Evolutionary conservation across 1,140 invertebrate species (phyloP).

Genomic region (Brachionus koreanus): DNA sequence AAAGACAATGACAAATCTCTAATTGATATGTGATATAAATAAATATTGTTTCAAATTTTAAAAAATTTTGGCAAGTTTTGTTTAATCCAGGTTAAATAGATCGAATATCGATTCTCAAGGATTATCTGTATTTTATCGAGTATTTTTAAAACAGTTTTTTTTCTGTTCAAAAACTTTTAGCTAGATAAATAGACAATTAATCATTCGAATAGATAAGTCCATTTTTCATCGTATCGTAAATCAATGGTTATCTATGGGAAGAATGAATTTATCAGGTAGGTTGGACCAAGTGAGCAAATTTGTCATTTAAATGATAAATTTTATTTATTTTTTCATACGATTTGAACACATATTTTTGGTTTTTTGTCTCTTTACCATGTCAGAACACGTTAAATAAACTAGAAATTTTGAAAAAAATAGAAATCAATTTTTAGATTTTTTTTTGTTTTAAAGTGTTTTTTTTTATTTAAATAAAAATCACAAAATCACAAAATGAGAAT

Average conservation of each 20-base stretch:
- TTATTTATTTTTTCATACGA: not conserved
- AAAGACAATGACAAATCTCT: not conserved
- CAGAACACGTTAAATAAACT: no score
- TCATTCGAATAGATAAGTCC: not conserved
- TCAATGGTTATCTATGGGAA: not conserved
- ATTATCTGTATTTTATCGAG: not conserved
- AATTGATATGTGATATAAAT: slow-evolving; percentile 10
- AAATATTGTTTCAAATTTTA: not conserved
- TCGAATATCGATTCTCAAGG: not conserved
- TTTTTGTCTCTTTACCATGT: no score
- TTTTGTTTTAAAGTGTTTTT: no score
- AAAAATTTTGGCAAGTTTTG: not conserved
- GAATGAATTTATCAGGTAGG: no score
- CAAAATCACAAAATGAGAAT: no score
- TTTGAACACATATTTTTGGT: no score
- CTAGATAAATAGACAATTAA: not conserved
- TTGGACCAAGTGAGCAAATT: no score
- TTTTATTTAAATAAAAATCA: no score
- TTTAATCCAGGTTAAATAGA: not conserved
- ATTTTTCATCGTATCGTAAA: not conserved
- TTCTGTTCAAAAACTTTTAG: not conserved
- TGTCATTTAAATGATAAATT: not conserved
- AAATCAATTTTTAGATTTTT: no score
- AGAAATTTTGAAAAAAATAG: no score
- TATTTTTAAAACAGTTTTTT: not conserved